Evolutionary conservation across 2,113 vertebrate species (phyloP).

Genomic region (Oncorhynchus tshawytscha): DNA sequence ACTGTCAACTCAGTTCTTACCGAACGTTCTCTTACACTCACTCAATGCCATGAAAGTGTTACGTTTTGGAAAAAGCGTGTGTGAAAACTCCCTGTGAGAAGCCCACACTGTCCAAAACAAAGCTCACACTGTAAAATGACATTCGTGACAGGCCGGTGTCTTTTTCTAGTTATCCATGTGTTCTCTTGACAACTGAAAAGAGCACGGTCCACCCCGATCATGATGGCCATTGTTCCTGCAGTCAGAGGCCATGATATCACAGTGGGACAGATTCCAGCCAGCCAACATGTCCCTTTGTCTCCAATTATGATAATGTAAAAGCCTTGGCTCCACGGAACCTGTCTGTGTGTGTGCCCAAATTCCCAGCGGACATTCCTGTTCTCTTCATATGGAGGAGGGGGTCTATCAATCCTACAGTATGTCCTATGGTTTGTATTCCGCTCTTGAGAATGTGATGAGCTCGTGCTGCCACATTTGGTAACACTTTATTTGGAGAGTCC

Average conservation of each 20-base stretch:
- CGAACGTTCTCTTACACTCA: neutral
- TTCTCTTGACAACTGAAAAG: slow-evolving; percentile 37
- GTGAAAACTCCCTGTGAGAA: neutral
- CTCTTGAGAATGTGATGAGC: neutral
- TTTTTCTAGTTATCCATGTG: neutral
- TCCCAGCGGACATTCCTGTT: slow-evolving; percentile 29
- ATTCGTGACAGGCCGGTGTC: neutral
- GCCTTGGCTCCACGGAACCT: slow-evolving; percentile 41
- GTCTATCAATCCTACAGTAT: neutral
- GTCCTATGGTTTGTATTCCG: neutral
- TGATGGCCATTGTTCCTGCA: slow-evolving; percentile 52
- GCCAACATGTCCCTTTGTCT: slow-evolving; percentile 37
- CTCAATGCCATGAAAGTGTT: neutral
- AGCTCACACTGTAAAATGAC: neutral
- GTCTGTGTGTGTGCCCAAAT: slow-evolving; percentile 39
- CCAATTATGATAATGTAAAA: slow-evolving; percentile 62
- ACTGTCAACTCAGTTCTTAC: neutral
- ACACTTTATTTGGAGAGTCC: no score
- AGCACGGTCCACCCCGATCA: slow-evolving; percentile 21
- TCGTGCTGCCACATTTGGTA: neutral
- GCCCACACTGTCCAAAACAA: neutral
- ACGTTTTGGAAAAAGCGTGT: neutral
- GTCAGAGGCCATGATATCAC: slow-evolving; percentile 51
- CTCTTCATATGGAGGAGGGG: neutral
- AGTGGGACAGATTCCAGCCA: slow-evolving; percentile 47